These are phyloP conservation scores for Pyxicephalus adspersus DNA, from an alignment of 2,113 vertebrate species.

Conservation along the genomic window DNA sequence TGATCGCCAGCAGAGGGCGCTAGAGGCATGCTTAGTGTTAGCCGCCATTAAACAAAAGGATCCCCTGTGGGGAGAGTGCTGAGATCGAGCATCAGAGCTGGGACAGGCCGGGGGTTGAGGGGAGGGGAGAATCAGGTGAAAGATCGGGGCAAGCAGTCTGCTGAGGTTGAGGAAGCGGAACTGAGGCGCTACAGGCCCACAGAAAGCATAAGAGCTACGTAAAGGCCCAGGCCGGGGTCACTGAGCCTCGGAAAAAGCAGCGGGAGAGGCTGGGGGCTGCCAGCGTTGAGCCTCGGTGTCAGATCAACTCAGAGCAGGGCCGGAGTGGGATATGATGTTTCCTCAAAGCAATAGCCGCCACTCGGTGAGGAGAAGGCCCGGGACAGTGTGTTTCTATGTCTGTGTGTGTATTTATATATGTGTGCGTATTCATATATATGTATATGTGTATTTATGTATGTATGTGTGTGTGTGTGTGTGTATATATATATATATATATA, in stretches of 20 bases:
- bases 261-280: not conserved
- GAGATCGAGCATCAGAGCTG: not conserved
- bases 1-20: constrained; percentile 25
- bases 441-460: not conserved
- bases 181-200: not conserved
- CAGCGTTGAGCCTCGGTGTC: constrained; percentile 58
- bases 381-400: not conserved
- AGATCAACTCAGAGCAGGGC: constrained; percentile 36
- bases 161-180: not conserved
- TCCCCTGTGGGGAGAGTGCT: not conserved
- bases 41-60: constrained; percentile 54
- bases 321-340: constrained; percentile 51
- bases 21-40: not conserved
- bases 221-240: constrained; percentile 62
- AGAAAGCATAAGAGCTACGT: not conserved
- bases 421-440: not conserved
- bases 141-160: constrained; percentile 69
- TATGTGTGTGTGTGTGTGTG: not conserved
- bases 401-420: not conserved
- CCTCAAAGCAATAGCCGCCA: constrained; percentile 55
- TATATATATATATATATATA: not conserved
- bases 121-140: constrained; percentile 47
- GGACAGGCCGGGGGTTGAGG: constrained; percentile 45
- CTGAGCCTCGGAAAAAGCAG: constrained; percentile 34
- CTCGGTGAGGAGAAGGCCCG: constrained; percentile 44